phyloP scores from a whole-genome alignment of 2,113 vertebrate species.

The Zingel zingel region DNA sequence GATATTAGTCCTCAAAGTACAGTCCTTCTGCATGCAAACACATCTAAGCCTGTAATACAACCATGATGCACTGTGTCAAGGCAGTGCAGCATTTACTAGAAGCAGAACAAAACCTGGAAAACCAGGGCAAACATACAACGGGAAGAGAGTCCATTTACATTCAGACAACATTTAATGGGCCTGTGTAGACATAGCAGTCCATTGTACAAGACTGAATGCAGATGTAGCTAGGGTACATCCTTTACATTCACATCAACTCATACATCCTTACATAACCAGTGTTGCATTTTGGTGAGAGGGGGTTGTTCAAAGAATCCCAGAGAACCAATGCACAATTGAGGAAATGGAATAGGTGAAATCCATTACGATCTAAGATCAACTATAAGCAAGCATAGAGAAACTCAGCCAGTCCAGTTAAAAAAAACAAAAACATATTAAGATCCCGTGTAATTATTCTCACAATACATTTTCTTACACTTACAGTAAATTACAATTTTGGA shows the following conservation, averaged over 20 bases:
- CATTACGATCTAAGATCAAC: not conserved
- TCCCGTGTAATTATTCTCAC: not conserved
- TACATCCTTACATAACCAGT: not conserved
- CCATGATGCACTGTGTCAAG: not conserved
- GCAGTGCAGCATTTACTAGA: conserved; percentile 11
- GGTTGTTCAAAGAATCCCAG: not conserved
- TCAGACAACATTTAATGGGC: conserved; percentile 11
- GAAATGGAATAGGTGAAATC: not conserved
- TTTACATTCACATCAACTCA: not conserved
- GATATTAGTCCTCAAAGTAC: conserved; percentile 6
- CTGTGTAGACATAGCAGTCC: not conserved
- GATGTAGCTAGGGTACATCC: not conserved
- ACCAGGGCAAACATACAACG: not conserved
- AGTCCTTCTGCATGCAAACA: conserved; percentile 19
- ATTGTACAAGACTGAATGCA: conserved; percentile 7
- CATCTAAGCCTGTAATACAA: conserved; percentile 11
- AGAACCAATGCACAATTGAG: not conserved
- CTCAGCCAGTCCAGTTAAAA: not conserved
- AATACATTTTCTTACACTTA: not conserved
- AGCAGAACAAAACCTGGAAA: conserved; percentile 47
- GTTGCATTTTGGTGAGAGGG: not conserved
- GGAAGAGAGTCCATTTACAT: conserved; percentile 9
- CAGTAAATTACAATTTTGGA: not conserved
- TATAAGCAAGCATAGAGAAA: not conserved
- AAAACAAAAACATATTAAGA: not conserved